Evolutionary conservation across 2,797 vertebrate genomes (phyloP).

Genomic region (Lophotriccus pileatus): DNA sequence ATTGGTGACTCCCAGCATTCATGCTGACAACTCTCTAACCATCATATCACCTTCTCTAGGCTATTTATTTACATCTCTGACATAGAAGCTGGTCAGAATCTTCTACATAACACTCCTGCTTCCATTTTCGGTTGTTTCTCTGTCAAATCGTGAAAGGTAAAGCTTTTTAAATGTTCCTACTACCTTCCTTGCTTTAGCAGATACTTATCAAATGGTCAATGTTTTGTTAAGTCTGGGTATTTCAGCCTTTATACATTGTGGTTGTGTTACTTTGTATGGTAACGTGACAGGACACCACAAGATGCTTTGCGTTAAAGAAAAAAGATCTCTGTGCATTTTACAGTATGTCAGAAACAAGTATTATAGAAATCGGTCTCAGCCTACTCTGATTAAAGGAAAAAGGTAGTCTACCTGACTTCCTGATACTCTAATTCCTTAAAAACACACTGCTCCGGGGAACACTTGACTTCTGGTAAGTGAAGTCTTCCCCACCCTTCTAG

Average conservation of each 20-base stretch:
- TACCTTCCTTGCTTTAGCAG: not conserved
- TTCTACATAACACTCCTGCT: not conserved
- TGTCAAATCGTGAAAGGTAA: not conserved
- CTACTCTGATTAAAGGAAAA: constrained; percentile 33
- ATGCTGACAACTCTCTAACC: not conserved
- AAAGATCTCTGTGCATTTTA: not conserved
- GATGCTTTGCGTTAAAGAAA: constrained; percentile 14
- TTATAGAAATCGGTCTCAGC: not conserved
- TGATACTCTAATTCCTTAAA: constrained; percentile 44
- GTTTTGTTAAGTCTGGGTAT: not conserved
- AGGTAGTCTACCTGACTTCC: constrained; percentile 28
- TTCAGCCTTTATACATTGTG: not conserved
- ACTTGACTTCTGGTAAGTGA: not conserved
- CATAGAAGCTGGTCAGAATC: not conserved
- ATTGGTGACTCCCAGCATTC: not conserved
- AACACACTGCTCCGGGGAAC: constrained; percentile 42
- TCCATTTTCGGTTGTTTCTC: not conserved
- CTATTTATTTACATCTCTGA: not conserved
- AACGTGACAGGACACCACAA: not conserved
- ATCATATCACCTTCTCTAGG: not conserved
- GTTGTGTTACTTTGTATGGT: not conserved
- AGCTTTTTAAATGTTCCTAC: not conserved
- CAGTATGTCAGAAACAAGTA: not conserved
- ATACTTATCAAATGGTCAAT: not conserved
- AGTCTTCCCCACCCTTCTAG: not conserved